Base-by-base conservation (phyloP, 2,797 vertebrate species). In the Numenius phaeopus region DNA sequence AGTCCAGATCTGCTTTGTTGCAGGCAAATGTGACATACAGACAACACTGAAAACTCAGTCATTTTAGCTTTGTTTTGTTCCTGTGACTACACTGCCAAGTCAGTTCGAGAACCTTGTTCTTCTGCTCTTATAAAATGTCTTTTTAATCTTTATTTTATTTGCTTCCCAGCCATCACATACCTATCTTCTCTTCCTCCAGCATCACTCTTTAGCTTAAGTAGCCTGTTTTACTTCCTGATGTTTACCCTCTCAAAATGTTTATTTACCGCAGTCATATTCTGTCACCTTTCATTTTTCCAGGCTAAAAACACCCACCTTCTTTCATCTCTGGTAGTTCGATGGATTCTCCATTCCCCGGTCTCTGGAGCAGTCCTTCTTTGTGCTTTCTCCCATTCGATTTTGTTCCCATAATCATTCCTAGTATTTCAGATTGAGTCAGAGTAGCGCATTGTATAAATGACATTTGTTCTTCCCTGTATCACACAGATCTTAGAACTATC, bases 21-120 rank as follows among this genome's bases (percentile, higher is more conserved):
- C 24, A 70, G 29, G 34, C 6, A 75, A 70, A 78, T 29, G 2
- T 55, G 16, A 15, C 14, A 17, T 15, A 49, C 0, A 10, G 26
- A 16, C 23, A 70, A 12, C 14, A 32, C 5, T 10, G 20, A 59
- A 83, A 77, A 19, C 21, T 70, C n/a, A 34, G 5, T 0, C 7
- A 26, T 80, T 77, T 80, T 30, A 70, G 7, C 21, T 84, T 71
- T 54, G 8, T 27, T 83, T 94, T 55, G 13, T 6, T 75, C 8
- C 24, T 52, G 5, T 71, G n/a, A n/a, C 20, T 37, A 34, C 3
- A 5, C 11, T 65, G 29, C 4, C 8, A 46, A 54, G 10, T 64
- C 17, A 49, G 20, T 42, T 90, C 20, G 42, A 71, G 11, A 50
- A 2, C 1, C 9, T 29, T 0, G 0, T 26, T 65, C 37, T 64